These are phyloP conservation scores for Drosophila sulfurigaster DNA, from an alignment of 1,140 invertebrate species.

Conservation along the genomic window DNA sequence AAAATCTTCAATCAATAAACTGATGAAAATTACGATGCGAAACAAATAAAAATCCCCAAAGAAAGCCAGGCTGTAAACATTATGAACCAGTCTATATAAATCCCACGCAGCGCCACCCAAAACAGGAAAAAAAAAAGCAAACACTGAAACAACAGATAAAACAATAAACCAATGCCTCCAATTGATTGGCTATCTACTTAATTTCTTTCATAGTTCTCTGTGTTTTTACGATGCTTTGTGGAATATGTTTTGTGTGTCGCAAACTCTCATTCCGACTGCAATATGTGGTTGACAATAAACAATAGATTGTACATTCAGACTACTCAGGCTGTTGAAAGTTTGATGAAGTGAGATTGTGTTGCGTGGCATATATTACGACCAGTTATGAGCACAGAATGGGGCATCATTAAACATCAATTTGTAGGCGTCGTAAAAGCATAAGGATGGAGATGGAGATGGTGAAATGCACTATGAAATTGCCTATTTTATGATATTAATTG, in stretches of 20 bases:
- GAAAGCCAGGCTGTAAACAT: conserved; percentile 61
- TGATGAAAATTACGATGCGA: conserved; percentile 33
- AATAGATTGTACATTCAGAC: conserved; percentile 45
- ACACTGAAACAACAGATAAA: conserved; percentile 12
- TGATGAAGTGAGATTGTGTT: conserved; percentile 76
- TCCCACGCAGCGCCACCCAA: conserved; percentile 74
- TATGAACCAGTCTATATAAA: conserved; percentile 43
- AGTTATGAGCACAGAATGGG: conserved; percentile 31
- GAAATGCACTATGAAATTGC: conserved; percentile 43
- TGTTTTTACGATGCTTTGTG: conserved; percentile 56
- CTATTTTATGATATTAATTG: conserved; percentile 42
- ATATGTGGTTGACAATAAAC: conserved; percentile 68
- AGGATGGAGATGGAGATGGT: conserved; percentile 17
- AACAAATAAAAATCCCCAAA: conserved; percentile 42
- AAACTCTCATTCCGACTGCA: conserved; percentile 21
- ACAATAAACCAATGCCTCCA: conserved; percentile 34
- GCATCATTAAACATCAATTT: conserved; percentile 70
- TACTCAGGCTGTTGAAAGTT: conserved; percentile 66
- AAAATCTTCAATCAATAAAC: conserved; percentile 41
- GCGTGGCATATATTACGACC: conserved; percentile 42
- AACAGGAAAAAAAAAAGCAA: conserved; percentile 5
- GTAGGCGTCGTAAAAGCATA: conserved; percentile 59
- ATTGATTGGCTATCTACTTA: conserved; percentile 66
- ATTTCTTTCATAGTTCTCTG: conserved; percentile 69
- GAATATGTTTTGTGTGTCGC: conserved; percentile 24